These are phyloP conservation scores for Ctenosaura bakeri DNA, from an alignment of 2,797 vertebrate genomes.

Conservation along the genomic window DNA sequence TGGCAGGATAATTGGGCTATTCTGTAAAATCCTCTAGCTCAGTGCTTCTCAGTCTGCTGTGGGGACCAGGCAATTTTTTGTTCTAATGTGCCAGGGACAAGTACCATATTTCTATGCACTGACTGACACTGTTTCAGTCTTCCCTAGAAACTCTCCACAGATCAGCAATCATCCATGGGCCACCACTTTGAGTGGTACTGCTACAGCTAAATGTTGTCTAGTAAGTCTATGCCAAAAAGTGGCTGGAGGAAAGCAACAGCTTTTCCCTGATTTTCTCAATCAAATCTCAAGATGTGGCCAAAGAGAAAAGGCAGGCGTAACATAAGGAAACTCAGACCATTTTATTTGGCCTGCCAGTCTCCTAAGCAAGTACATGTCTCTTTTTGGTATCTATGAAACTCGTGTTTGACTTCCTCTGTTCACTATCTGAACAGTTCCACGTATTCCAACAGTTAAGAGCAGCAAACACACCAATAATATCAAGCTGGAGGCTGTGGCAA, in stretches of 20 bases:
- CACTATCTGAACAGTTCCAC: neutral
- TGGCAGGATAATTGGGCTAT: neutral
- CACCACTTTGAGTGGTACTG: too few species aligned
- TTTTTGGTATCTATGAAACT: neutral
- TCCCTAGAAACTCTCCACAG: too few species aligned
- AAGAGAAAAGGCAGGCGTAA: neutral
- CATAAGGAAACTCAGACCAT: neutral
- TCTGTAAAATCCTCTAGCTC: neutral
- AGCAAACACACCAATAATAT: neutral
- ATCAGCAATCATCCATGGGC: too few species aligned
- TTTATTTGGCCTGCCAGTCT: neutral
- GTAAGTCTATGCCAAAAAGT: neutral
- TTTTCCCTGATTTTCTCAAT: constrained; percentile 4
- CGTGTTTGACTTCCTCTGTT: neutral
- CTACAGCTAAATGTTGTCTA: neutral
- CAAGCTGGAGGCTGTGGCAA: neutral
- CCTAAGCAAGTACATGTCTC: neutral
- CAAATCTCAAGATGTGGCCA: neutral
- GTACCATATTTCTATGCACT: too few species aligned
- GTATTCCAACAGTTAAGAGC: too few species aligned
- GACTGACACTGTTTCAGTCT: too few species aligned
- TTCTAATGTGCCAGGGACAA: too few species aligned
- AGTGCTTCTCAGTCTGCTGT: neutral
- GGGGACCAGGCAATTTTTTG: too few species aligned
- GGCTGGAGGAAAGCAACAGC: rapidly evolving